Evolutionary conservation across 2,888 invertebrate genomes (phyloP).

Genomic region (Blera fallax): DNA sequence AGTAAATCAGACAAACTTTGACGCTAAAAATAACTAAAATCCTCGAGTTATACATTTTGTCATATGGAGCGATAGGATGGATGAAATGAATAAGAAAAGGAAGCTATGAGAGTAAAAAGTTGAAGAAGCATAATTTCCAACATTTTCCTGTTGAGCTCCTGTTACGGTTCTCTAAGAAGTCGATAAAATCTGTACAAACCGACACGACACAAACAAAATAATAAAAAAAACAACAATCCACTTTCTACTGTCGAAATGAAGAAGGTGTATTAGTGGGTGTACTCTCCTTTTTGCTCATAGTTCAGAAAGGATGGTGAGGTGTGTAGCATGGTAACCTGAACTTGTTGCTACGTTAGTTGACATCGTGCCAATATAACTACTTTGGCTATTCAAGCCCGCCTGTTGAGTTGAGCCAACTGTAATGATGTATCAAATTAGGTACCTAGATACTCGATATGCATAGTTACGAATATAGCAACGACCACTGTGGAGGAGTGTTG

Average conservation of each 20-base stretch:
- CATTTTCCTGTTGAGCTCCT: neutral
- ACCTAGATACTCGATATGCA: constrained; percentile 27
- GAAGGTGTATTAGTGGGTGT: neutral
- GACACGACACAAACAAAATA: neutral
- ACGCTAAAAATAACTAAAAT: neutral
- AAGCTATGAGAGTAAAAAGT: neutral
- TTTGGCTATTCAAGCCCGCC: constrained; percentile 48
- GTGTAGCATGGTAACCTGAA: constrained; percentile 15
- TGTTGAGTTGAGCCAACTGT: constrained; percentile 58
- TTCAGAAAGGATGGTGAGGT: neutral
- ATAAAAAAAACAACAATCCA: neutral
- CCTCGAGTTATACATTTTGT: neutral
- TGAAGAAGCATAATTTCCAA: neutral
- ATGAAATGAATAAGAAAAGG: neutral
- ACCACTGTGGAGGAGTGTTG: constrained; percentile 23
- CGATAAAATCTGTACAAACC: neutral
- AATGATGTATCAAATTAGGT: constrained; percentile 62
- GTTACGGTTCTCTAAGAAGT: neutral
- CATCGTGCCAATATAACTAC: constrained; percentile 60
- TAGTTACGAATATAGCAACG: constrained; percentile 29
- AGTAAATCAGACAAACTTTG: neutral
- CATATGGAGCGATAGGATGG: neutral
- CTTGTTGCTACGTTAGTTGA: constrained; percentile 63
- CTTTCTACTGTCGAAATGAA: neutral
- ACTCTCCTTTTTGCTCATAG: constrained; percentile 20